Conservation (phyloP, 1,140 invertebrate genomes). For the Aradophagus sp. region DNA sequence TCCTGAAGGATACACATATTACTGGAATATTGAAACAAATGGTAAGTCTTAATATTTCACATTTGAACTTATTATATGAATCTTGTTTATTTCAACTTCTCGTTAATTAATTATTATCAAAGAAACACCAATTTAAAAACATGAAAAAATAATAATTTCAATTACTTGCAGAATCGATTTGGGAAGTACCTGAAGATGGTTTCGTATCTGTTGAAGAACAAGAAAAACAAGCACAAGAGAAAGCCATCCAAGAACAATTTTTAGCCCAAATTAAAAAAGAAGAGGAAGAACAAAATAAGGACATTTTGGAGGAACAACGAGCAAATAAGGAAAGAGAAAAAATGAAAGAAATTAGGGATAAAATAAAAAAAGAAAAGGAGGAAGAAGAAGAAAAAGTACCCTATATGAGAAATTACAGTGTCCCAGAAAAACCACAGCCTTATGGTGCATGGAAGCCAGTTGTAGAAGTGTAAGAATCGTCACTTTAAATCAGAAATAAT, state of each 20-base stretch:
- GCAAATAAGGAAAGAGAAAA: conserved; percentile 71
- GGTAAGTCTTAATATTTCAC: conserved; percentile 73
- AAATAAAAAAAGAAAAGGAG: conserved; percentile 56
- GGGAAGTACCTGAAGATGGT: conserved; percentile 80
- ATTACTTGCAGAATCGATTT: conserved; percentile 77
- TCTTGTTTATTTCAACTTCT: background rate
- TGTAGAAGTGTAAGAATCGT: conserved; percentile 66
- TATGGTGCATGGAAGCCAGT: conserved; percentile 81
- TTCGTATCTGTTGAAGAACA: conserved; percentile 80
- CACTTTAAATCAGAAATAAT: too few relatives aligned
- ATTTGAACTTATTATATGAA: background rate
- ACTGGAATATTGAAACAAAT: conserved; percentile 87
- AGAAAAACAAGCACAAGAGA: conserved; percentile 70
- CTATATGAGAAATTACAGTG: conserved; percentile 72
- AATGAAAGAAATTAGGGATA: conserved; percentile 72
- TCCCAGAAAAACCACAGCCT: conserved; percentile 75
- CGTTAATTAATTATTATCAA: conserved; percentile 22
- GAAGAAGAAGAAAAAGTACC: conserved; percentile 70
- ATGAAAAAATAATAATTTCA: conserved; percentile 1
- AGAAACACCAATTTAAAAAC: too few relatives aligned
- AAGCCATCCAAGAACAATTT: conserved; percentile 71
- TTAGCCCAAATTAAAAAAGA: conserved; percentile 76
- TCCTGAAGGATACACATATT: conserved; percentile 84
- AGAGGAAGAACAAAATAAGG: conserved; percentile 66
- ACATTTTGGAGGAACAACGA: conserved; percentile 69